Evolutionary conservation across 2,113 vertebrate genomes (phyloP), one percentile per base, ranked within the genome.

Genomic region (Crotalus horridus): DNA sequence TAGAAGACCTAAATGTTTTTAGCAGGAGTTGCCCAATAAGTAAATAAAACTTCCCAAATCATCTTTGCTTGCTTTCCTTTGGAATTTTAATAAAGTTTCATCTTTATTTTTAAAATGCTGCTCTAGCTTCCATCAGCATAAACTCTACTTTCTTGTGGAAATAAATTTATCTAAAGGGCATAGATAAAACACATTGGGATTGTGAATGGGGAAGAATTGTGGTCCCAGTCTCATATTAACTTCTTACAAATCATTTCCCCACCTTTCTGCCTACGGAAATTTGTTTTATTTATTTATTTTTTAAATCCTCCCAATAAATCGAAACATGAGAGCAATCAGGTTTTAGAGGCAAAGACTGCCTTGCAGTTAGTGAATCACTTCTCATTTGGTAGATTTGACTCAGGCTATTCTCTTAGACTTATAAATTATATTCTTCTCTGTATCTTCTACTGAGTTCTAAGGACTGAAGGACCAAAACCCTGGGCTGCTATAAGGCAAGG

Each of bases 11-110:
- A 96, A 97, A 97, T 94, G 97, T 97, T 97, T 97, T 98, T 97
- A 97, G 95, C 96, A 94, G 97, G 94, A 96, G 97, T 96, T 97
- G 96, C 96, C 96, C 97, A 97, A 97, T 97, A 96, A 97, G 97
- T 97, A 96, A 97, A 97, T 97, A 97, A 97, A 96, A 96, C 96
- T 96, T 96, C 94, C 94, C 95, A 96, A 97, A 97, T 97, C 93
- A 96, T 96, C 95, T 94, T 93, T 85, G 94, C 96, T 96, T 96
- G 91, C 94, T 95, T 96, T 96, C 96, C 92, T 96, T 97, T 96
- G 96, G 96, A 96, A 97, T 97, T 97, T 97, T 97, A 97, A 98
- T 97, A 95, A 96, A 97, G 93, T 94, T 97, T 95, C 88, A 59
- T 96, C 93, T 96, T 94, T 96, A 96, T 88, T 97, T 96, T 95